phyloP scores from a whole-genome alignment of 2,797 vertebrate genomes.

The Silurus lanzhouensis region DNA sequence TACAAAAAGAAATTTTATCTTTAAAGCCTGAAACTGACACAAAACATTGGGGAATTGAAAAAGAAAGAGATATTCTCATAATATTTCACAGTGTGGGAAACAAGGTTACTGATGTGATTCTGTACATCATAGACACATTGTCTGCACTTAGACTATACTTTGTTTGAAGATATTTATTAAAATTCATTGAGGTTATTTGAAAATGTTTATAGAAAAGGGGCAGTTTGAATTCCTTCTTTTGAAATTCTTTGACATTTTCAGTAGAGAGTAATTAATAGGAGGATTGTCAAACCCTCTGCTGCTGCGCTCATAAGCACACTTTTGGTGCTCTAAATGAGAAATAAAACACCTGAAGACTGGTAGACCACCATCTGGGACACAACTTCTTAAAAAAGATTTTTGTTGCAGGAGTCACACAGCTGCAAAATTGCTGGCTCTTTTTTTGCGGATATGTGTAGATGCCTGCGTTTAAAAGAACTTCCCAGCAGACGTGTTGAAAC shows the following conservation, averaged over 20 bases:
- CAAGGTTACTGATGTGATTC: not conserved
- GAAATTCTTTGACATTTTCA: no score
- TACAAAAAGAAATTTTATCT: no score
- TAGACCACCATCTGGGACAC: not conserved
- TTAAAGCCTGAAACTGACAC: no score
- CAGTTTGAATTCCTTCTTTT: no score
- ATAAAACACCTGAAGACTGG: not conserved
- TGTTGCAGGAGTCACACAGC: not conserved
- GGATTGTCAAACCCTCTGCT: no score
- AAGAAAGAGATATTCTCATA: no score
- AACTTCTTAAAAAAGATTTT: not conserved
- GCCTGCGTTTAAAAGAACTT: not conserved
- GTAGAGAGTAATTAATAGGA: no score
- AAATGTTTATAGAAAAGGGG: no score
- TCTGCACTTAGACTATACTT: not conserved
- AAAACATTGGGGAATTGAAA: no score
- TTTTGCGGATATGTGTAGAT: not conserved
- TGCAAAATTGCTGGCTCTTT: not conserved
- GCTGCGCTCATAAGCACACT: not conserved
- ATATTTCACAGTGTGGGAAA: no score
- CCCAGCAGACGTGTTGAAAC: constrained; percentile 23
- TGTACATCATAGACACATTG: not conserved
- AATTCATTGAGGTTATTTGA: not conserved
- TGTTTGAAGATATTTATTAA: not conserved
- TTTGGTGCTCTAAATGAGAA: not conserved